A percentile compares a stretch with the other conserved stretches of the same genome.
Evolutionary conservation across 2,113 vertebrate species (phyloP).

Genomic region (Rhinoptilus africanus): DNA sequence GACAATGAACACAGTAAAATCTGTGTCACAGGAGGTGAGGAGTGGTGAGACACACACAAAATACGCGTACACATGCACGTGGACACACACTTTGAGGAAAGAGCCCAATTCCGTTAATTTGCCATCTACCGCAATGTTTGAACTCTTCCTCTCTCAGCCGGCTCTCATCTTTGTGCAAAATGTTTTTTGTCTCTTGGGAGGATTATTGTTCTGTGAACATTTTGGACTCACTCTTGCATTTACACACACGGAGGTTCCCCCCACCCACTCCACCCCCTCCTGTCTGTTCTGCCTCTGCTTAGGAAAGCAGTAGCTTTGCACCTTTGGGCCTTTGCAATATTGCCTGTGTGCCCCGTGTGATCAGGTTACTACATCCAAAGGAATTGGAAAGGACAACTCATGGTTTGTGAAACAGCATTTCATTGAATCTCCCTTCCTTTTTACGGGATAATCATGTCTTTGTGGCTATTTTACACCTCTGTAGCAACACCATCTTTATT

Average conservation of each 20-base stretch:
- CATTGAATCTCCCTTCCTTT: not conserved
- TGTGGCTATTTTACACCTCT: not conserved
- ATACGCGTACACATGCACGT: fast-evolving
- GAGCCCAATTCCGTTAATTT: not conserved
- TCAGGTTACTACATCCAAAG: not conserved
- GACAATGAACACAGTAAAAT: not conserved
- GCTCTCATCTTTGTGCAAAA: not conserved
- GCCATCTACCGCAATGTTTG: not conserved
- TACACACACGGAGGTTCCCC: not conserved
- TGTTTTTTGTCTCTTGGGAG: not conserved
- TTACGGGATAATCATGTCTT: not conserved
- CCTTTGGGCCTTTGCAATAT: not conserved
- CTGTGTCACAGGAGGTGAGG: not conserved
- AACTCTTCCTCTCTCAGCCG: not conserved
- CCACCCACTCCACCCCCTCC: not conserved
- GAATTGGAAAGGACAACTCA: not conserved
- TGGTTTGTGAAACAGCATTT: not conserved
- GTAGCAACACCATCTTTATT: not conserved
- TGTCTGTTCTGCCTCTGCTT: not conserved
- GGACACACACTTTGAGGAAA: not conserved
- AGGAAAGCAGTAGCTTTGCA: not conserved
- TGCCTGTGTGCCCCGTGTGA: not conserved
- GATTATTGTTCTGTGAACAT: not conserved
- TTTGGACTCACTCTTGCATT: not conserved
- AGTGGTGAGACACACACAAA: not conserved